phyloP scores from a whole-genome alignment of 1,140 invertebrate genomes.

The Zaprionus davidi region DNA sequence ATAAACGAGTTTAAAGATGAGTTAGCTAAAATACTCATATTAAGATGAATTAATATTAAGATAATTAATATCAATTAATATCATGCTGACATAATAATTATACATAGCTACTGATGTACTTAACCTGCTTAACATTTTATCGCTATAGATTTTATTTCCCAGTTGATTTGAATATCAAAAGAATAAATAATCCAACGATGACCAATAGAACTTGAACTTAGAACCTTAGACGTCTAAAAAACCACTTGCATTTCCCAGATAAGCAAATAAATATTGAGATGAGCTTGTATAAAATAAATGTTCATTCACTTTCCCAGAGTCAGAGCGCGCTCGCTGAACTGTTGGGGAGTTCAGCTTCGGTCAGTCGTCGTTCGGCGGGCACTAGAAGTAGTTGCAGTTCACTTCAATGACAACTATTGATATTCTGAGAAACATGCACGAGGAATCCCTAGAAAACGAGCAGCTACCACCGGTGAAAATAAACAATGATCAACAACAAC shows the following conservation, averaged over 20 bases:
- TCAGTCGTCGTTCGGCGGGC: constrained; percentile 54
- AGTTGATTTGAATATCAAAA: not conserved
- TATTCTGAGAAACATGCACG: not conserved
- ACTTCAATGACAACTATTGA: not conserved
- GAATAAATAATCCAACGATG: not conserved
- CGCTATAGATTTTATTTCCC: not conserved
- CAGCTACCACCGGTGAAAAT: not conserved
- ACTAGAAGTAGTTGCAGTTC: not conserved
- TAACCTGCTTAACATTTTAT: not conserved
- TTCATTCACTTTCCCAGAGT: not conserved
- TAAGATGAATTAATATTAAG: too few species aligned
- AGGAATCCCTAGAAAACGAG: not conserved
- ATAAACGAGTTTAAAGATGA: not conserved
- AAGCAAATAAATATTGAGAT: too few species aligned
- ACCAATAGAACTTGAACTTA: too few species aligned
- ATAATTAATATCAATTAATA: too few species aligned
- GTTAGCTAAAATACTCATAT: too few species aligned
- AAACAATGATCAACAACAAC: not conserved
- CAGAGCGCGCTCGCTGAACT: not conserved
- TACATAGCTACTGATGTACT: not conserved
- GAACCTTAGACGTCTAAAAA: not conserved
- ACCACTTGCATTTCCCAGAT: not conserved
- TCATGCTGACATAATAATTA: too few species aligned
- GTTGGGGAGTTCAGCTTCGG: constrained; percentile 30
- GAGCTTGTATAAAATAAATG: not conserved